Base-by-base conservation (phyloP, 2,888 invertebrate genomes). In the Auanema sp. region DNA sequence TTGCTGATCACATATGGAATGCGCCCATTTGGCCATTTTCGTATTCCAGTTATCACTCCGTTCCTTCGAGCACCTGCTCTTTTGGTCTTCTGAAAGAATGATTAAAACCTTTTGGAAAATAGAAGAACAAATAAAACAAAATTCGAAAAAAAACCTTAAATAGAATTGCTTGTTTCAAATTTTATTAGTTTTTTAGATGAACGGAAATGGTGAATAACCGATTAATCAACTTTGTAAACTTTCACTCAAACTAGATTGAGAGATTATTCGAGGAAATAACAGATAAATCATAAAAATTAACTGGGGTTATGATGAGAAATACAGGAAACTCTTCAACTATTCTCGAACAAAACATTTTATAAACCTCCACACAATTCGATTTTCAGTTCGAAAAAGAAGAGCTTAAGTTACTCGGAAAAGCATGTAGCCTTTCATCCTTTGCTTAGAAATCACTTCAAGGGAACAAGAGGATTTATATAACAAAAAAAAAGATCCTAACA, bases 1-100 rank as follows among this genome's bases (percentile, higher is more conserved):
- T 70, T 67, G 12, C 81, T 79, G 18, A 84, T 66, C 10, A 80
- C 78, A 63, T 84, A 84, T 0, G 84, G 84, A 55, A 84, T 83
- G 25, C 78, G 60, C 1, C 81, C 84, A 51, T 72, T 75, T 21
- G 81, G 80, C 84, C 84, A 84, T 65, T 82, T 84, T 33, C 79
- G 73, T 21, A 79, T 69, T 16, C 75, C 71, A 43, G 69, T 74
- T 12, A 78, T 76, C 8, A 81, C 81, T 43, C 81, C 81, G 51
- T 81, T 81, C 24, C 79, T 55, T 8, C 79, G 65, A 3, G 75
- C 60, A 40, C 71, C 75, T 14, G 61, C 6, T 18, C 51, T 24
- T 49, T 55, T 53, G 24, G 58, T 64, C 47, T 51, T 58, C 63
- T 57, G 24, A 24, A 54, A 51, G 3, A 21, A 2, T 43, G 40